Evolutionary conservation across 2,797 vertebrate genomes (phyloP).

Genomic region (Tachyglossus aculeatus): DNA sequence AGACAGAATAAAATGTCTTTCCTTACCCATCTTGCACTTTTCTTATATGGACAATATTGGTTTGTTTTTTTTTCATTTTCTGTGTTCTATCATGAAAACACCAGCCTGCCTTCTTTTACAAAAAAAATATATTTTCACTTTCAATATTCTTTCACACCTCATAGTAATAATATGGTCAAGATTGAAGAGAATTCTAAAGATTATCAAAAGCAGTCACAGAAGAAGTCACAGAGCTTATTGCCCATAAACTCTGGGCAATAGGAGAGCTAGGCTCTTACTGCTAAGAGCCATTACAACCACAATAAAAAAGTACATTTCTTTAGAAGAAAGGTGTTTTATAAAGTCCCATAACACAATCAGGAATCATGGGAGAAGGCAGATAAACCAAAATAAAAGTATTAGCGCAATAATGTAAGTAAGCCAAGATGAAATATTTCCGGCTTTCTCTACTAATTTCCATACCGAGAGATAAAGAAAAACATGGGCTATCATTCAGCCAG

Average conservation of each 20-base stretch:
- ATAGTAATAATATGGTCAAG: not conserved
- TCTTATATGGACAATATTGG: not conserved
- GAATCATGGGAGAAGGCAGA: not conserved
- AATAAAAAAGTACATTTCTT: not conserved
- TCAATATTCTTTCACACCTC: not conserved
- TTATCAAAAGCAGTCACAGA: not conserved
- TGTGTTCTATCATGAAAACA: not conserved
- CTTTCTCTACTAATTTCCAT: constrained; percentile 17
- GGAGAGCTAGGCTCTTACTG: not conserved
- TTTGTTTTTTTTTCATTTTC: not conserved
- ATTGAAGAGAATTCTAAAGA: not conserved
- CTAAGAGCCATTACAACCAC: not conserved
- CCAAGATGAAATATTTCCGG: not conserved
- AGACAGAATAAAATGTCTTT: not conserved
- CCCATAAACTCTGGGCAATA: not conserved
- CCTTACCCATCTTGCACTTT: not conserved
- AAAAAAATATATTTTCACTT: not conserved
- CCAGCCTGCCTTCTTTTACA: not conserved
- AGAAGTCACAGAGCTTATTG: too few species aligned
- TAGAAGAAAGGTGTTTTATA: not conserved
- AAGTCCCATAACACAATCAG: not conserved
- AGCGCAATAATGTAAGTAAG: not conserved
- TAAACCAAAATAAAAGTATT: too few species aligned
- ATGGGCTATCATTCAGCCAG: not conserved
- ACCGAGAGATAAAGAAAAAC: not conserved